phyloP scores from a whole-genome alignment of 2,797 vertebrate species.

The Molothrus aeneus region DNA sequence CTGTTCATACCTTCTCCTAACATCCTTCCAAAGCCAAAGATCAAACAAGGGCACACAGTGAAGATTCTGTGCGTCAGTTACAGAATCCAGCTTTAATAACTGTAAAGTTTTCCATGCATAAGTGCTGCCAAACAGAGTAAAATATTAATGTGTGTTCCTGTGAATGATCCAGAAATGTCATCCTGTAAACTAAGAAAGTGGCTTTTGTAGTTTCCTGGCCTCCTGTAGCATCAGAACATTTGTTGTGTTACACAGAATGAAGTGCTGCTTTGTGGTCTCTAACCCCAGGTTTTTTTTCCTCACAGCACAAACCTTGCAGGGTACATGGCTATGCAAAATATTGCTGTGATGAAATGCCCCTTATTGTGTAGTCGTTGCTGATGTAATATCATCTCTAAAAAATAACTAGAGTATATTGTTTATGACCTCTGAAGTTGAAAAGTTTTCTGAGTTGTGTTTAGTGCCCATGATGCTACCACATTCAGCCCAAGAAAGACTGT shows the following conservation, averaged over 20 bases:
- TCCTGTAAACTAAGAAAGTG: not conserved
- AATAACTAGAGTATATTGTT: not conserved
- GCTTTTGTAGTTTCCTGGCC: not conserved
- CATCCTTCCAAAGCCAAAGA: not conserved
- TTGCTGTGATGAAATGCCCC: not conserved
- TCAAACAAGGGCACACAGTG: not conserved
- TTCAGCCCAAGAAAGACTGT: not conserved
- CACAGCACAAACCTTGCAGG: not conserved
- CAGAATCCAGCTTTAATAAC: not conserved
- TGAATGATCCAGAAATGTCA: conserved; percentile 43
- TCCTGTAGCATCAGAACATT: not conserved
- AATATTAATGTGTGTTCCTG: conserved; percentile 34
- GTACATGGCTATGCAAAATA: not conserved
- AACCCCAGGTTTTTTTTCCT: not conserved
- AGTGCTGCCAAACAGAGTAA: not conserved
- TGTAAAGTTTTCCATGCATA: not conserved
- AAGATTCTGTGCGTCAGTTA: not conserved
- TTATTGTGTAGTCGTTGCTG: not conserved
- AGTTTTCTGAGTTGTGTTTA: not conserved
- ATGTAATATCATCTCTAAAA: not conserved
- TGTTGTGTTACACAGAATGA: not conserved
- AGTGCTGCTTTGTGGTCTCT: not conserved
- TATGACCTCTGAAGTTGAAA: not conserved
- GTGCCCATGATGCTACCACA: not conserved
- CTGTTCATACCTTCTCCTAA: not conserved